These are phyloP conservation scores for Brienomyrus longianalis DNA, from an alignment of 2,113 vertebrate species.

Conservation along the genomic window DNA sequence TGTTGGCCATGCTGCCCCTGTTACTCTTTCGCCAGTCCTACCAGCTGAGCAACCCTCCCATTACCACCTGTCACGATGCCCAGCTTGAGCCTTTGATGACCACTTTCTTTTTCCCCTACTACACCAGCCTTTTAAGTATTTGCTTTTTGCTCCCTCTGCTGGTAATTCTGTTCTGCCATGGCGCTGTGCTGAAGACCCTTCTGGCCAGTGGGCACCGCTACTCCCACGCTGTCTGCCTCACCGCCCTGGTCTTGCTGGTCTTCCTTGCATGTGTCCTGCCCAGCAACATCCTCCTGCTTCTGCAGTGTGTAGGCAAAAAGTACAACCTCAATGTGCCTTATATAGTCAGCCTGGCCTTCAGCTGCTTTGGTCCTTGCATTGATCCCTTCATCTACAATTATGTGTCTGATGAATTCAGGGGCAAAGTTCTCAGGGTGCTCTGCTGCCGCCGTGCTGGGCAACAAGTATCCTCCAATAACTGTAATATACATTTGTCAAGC, in stretches of 20 bases:
- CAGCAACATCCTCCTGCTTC: slow-evolving; percentile 73
- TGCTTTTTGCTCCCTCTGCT: slow-evolving; percentile 66
- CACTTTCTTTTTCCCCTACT: slow-evolving; percentile 60
- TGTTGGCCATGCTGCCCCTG: slow-evolving; percentile 59
- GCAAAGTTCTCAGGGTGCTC: slow-evolving; percentile 29
- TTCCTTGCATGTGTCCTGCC: slow-evolving; percentile 64
- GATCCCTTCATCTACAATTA: slow-evolving; percentile 84
- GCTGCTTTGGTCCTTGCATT: slow-evolving; percentile 73
- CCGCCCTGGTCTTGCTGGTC: slow-evolving; percentile 59
- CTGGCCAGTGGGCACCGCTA: slow-evolving; percentile 48
- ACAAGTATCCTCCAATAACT: not conserved
- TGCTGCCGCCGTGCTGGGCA: slow-evolving; percentile 17
- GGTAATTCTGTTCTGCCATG: slow-evolving; percentile 63
- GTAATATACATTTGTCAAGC: not conserved
- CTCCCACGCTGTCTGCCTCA: slow-evolving; percentile 55
- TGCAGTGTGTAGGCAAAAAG: slow-evolving; percentile 53
- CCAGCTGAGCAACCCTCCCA: slow-evolving; percentile 11
- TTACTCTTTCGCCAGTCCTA: slow-evolving; percentile 66
- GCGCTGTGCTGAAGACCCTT: slow-evolving; percentile 54
- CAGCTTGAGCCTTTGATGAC: slow-evolving; percentile 53
- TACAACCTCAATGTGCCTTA: slow-evolving; percentile 63
- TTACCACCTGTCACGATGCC: slow-evolving; percentile 69
- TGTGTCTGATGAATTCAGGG: slow-evolving; percentile 71
- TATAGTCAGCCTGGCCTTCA: slow-evolving; percentile 70
- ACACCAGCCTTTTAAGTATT: slow-evolving; percentile 53